These are phyloP conservation scores for Astreopora myriophthalma DNA, from an alignment of 64 coral and sea anemone species.

Conservation along the genomic window DNA sequence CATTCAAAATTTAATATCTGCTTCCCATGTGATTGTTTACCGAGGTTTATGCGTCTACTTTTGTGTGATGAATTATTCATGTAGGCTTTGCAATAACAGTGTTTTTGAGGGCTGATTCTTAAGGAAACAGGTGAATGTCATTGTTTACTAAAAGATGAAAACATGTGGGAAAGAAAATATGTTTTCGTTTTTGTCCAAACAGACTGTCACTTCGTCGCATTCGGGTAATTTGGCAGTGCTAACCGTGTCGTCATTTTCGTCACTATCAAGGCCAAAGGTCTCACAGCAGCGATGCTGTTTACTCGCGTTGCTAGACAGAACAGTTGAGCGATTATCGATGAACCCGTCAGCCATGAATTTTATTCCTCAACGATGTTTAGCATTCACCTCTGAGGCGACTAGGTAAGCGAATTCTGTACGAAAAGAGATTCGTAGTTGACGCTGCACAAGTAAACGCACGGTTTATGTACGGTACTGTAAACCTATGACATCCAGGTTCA, in stretches of 20 bases:
- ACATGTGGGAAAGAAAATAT: not conserved
- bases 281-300: not conserved
- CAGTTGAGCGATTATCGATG: too few species aligned
- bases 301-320: conserved; percentile 25
- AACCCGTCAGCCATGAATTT: not conserved
- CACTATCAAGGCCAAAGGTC: not conserved
- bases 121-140: not conserved
- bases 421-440: not conserved
- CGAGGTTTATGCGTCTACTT: too few species aligned
- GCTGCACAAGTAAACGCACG: not conserved
- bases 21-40: too few species aligned
- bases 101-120: not conserved
- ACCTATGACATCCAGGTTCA: too few species aligned
- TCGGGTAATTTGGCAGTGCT: not conserved
- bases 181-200: not conserved
- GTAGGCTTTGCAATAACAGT: not conserved
- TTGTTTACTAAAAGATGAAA: conserved; percentile 17
- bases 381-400: not conserved
- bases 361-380: not conserved
- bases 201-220: not conserved
- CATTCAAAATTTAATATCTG: too few species aligned
- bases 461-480: not conserved
- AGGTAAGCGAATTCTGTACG: not conserved
- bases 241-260: not conserved
- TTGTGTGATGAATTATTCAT: not conserved